These are phyloP conservation scores for Pygoscelis antarcticus DNA, from an alignment of 2,113 vertebrate genomes.

Conservation along the genomic window DNA sequence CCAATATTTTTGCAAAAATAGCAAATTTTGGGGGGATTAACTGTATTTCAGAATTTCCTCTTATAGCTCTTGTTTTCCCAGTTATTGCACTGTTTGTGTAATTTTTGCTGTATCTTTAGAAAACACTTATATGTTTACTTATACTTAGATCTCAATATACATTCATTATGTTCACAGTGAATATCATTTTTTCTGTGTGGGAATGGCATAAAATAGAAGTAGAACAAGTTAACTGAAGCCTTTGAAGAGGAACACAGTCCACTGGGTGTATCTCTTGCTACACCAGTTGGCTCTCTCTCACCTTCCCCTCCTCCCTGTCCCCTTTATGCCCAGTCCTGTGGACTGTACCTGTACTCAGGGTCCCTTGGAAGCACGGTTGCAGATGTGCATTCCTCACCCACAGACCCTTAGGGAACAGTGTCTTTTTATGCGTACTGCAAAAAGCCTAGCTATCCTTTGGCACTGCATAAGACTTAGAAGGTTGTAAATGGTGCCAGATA, in stretches of 20 bases:
- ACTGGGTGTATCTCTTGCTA: not conserved
- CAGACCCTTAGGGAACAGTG: not conserved
- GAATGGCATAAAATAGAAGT: not conserved
- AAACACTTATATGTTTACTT: not conserved
- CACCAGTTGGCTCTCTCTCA: not conserved
- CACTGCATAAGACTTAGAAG: not conserved
- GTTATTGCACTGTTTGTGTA: not conserved
- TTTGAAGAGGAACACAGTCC: not conserved
- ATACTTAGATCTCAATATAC: not conserved
- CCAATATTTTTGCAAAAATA: not conserved
- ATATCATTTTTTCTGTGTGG: not conserved
- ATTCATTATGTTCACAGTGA: constrained; percentile 31
- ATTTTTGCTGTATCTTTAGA: not conserved
- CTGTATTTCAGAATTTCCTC: not conserved
- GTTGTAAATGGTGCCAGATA: not conserved
- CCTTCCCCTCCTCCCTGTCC: not conserved
- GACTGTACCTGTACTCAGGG: not conserved
- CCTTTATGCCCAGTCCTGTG: not conserved
- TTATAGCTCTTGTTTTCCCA: not conserved
- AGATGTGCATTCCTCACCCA: fast-evolving
- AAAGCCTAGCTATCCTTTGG: not conserved
- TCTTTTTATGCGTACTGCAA: not conserved
- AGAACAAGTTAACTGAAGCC: not conserved
- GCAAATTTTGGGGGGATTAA: not conserved
- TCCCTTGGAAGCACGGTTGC: fast-evolving